Evolutionary conservation across 2,797 vertebrate genomes (phyloP), one percentile per base, ranked within the genome.

Genomic region (Antrozous pallidus): DNA sequence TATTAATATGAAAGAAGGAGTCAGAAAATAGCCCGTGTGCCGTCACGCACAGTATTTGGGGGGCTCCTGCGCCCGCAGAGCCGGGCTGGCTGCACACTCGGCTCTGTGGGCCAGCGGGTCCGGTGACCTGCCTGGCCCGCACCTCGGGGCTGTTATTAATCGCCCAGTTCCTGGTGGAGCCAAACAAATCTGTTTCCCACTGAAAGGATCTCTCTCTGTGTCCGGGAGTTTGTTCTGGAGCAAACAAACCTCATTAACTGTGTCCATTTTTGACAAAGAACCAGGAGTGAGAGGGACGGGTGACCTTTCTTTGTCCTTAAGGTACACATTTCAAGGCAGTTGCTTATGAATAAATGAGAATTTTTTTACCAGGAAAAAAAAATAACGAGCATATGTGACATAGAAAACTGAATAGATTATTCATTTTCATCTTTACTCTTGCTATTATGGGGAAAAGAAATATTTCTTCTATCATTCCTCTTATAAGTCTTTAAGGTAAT

Each of bases 111-210:
- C 98, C 97, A 97, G 96, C 97, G 36, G 98, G 98, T 97, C 98
- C 91, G 93, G 97, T 98, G 99, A 99, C 99, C 99, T 99, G 98
- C 98, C 97, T 98, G 99, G 98, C 99, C 99, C 98, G 98, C 98
- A 98, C 98, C 98, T 98, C 98, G 98, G 97, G 98, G 98, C 98
- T 99, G 98, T 99, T 99, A 99, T 99, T 99, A 99, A 99, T 99
- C 98, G 99, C 99, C 98, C 98, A 99, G 99, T 99, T 99, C 99
- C 99, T 98, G 99, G 98, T 99, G 99, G 99, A 99, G 99, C 99
- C 99, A 99, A 99, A 99, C 99, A 99, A 99, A 99, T 99, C 99
- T 99, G 99, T 99, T 99, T 99, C 99, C 99, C 98, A 98, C 98
- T 99, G 99, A 99, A 99, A 99, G 99, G 98, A 99, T 99, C 99